Evolutionary conservation across 1,140 invertebrate species (phyloP).

Genomic region (Hermetia illucens): DNA sequence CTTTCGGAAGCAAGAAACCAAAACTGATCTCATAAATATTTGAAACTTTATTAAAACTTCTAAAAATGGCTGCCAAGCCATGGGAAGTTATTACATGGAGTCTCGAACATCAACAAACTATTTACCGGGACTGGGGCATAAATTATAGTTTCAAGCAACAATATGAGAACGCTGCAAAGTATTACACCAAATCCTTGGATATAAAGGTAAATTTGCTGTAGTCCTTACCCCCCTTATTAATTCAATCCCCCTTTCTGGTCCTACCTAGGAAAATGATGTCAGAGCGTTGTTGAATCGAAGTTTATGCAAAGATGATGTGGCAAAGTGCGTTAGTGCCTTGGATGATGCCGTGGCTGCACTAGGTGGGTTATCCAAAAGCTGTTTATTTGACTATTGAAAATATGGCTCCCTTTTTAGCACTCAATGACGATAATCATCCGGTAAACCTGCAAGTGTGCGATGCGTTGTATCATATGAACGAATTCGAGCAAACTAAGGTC

Average conservation of each 20-base stretch:
- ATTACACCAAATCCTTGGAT: slow-evolving; percentile 7
- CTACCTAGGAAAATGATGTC: neutral
- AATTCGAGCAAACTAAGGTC: slow-evolving; percentile 19
- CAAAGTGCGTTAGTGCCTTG: neutral
- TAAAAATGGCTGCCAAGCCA: too few relatives aligned
- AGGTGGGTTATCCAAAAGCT: neutral
- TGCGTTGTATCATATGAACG: slow-evolving; percentile 17
- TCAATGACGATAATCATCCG: neutral
- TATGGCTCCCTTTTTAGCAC: neutral
- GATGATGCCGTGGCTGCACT: neutral
- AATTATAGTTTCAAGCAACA: slow-evolving; percentile 4
- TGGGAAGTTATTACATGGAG: slow-evolving; percentile 12
- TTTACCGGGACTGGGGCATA: slow-evolving; percentile 16
- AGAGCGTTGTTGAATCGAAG: neutral
- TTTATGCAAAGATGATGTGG: neutral
- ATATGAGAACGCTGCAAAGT: slow-evolving; percentile 4
- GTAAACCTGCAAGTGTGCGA: slow-evolving; percentile 11
- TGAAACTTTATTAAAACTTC: too few relatives aligned
- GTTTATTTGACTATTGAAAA: slow-evolving; percentile 6
- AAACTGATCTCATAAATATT: too few relatives aligned
- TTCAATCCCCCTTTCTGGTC: neutral
- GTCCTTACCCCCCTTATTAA: neutral
- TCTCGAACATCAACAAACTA: slow-evolving; percentile 6
- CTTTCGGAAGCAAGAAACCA: too few relatives aligned
- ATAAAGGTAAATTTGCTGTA: neutral